These are phyloP conservation scores for Pachyuromys duprasi DNA, from an alignment of 2,797 vertebrate species.

Conservation along the genomic window DNA sequence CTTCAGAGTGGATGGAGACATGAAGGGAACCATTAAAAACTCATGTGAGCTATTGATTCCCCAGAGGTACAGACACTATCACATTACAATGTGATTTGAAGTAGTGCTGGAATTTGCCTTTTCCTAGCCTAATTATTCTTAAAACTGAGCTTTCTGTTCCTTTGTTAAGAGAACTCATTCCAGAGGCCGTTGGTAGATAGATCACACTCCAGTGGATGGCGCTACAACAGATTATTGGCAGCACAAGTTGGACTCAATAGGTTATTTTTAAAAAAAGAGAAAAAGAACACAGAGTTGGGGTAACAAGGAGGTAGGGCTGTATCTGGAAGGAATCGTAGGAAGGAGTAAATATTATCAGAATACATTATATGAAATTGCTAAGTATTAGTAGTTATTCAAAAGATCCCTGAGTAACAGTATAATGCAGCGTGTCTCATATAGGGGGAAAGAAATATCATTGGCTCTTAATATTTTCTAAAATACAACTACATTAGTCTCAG, in stretches of 20 bases:
- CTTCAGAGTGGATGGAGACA: not conserved
- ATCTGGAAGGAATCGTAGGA: not conserved
- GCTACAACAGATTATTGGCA: not conserved
- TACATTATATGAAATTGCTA: not conserved
- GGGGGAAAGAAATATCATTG: not conserved
- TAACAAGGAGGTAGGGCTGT: not conserved
- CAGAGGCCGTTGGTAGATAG: not conserved
- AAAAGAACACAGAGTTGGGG: not conserved
- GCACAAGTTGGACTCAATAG: not conserved
- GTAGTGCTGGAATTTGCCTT: constrained; percentile 12
- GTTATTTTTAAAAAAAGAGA: not conserved
- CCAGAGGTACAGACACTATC: not conserved
- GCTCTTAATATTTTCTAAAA: constrained; percentile 48
- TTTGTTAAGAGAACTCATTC: constrained; percentile 25
- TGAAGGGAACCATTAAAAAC: not conserved
- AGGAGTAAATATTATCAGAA: not conserved
- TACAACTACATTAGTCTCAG: not conserved
- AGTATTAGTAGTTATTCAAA: not conserved
- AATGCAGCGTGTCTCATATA: not conserved
- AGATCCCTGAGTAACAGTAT: not conserved
- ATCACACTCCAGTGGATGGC: not conserved
- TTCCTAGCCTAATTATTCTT: constrained; percentile 33
- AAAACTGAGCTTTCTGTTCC: constrained; percentile 10
- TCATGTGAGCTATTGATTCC: not conserved
- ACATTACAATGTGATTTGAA: not conserved